Evolutionary conservation across 2,888 invertebrate species (phyloP).

Genomic region (Pandemis corylana): DNA sequence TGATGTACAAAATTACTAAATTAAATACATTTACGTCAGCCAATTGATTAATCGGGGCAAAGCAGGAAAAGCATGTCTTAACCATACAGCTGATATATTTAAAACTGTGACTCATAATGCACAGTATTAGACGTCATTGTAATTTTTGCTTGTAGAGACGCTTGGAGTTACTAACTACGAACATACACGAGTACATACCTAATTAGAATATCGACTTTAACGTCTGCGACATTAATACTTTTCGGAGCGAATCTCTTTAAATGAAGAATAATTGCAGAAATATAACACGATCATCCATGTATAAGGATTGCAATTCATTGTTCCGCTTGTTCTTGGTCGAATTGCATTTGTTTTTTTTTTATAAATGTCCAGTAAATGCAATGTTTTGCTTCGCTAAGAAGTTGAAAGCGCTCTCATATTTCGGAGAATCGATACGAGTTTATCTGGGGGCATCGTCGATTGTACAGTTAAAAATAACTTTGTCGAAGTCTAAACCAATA

Average conservation of each 20-base stretch:
- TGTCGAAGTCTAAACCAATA: slow-evolving; percentile 61
- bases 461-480: slow-evolving; percentile 64
- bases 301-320: too few species aligned
- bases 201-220: not conserved
- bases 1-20: too few species aligned
- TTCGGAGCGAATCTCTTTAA: too few species aligned
- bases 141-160: too few species aligned
- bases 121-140: too few species aligned
- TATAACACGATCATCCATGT: too few species aligned
- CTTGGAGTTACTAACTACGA: not conserved
- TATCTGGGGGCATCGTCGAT: slow-evolving; percentile 31
- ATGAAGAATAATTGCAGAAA: too few species aligned
- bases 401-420: slow-evolving; percentile 25
- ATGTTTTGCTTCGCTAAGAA: not conserved
- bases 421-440: slow-evolving; percentile 38
- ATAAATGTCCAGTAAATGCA: not conserved
- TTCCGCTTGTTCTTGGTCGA: not conserved
- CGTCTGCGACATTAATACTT: too few species aligned
- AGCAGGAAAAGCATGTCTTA: not conserved
- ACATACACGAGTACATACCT: not conserved
- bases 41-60: not conserved
- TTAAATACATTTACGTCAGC: too few species aligned
- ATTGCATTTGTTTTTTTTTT: not conserved
- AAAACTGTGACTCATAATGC: too few species aligned
- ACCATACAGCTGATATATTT: not conserved